A percentile compares a stretch with the other conserved stretches of the same genome.
Evolutionary conservation across 1,140 invertebrate species (phyloP).

Genomic region (Leptestheria dahalacensis): DNA sequence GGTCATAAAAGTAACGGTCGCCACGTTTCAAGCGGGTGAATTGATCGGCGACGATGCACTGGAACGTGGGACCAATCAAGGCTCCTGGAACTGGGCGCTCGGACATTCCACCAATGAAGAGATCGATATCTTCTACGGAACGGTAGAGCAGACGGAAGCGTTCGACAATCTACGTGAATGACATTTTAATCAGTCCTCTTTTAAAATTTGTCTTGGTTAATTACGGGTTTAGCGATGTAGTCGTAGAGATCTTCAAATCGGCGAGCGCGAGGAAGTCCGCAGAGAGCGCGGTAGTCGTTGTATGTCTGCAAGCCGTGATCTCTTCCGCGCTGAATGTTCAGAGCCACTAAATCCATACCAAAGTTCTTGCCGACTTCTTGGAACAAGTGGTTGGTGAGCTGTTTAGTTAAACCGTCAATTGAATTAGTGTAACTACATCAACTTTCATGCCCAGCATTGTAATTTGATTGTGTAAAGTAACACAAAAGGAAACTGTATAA

Average conservation of each 20-base stretch:
- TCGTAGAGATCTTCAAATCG: conserved; percentile 60
- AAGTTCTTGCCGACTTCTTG: conserved; percentile 26
- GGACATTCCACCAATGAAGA: conserved; percentile 26
- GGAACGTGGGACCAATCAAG: conserved; percentile 28
- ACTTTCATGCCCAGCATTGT: too few relatives aligned
- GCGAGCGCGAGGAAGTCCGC: conserved; percentile 48
- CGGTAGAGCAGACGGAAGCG: conserved; percentile 20
- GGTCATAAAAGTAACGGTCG: conserved; percentile 29
- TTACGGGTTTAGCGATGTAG: conserved; percentile 50
- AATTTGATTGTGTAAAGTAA: too few relatives aligned
- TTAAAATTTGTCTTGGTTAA: conserved; percentile 1
- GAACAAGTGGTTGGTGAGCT: conserved; percentile 31
- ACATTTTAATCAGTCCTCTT: background rate
- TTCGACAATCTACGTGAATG: conserved; percentile 18
- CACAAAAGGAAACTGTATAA: background rate
- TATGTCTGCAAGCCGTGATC: conserved; percentile 34
- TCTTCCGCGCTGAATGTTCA: conserved; percentile 33
- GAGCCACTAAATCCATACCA: conserved; percentile 32
- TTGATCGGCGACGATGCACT: conserved; percentile 27
- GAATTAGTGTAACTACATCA: too few relatives aligned
- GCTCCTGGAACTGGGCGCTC: conserved; percentile 28
- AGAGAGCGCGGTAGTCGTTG: conserved; percentile 34
- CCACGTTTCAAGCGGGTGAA: conserved; percentile 24
- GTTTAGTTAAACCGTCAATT: background rate
- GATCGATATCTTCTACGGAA: conserved; percentile 28